Evolutionary conservation across 2,888 invertebrate genomes (phyloP).

Genomic region (Ochlodes sylvanus): DNA sequence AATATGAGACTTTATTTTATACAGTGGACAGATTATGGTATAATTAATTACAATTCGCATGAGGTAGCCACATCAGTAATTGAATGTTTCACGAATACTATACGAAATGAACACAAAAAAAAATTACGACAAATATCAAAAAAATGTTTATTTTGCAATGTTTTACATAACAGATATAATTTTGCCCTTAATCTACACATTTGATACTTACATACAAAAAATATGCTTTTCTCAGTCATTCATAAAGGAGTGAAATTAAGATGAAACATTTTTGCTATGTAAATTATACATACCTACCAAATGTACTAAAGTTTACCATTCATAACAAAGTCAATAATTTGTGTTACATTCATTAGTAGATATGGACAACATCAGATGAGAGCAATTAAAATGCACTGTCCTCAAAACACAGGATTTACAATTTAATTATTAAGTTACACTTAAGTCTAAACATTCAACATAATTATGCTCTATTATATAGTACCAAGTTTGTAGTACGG

Average conservation of each 20-base stretch:
- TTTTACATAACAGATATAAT: conserved; percentile 60
- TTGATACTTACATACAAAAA: conserved; percentile 50
- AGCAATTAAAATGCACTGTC: background rate
- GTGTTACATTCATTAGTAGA: conserved; percentile 1
- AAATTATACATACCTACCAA: background rate
- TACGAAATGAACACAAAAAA: background rate
- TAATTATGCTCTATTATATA: conserved; percentile 29
- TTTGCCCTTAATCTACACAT: conserved; percentile 52
- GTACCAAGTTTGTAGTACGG: conserved; percentile 25
- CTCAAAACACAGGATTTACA: conserved; percentile 12
- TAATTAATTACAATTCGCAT: too few relatives aligned
- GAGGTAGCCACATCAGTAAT: too few relatives aligned
- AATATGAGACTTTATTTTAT: too few relatives aligned
- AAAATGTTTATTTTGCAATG: conserved; percentile 66
- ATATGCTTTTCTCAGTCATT: conserved; percentile 50
- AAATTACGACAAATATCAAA: conserved; percentile 42
- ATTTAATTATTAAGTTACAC: conserved; percentile 22
- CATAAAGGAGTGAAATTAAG: conserved; percentile 29
- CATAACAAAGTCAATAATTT: background rate
- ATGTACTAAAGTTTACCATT: background rate
- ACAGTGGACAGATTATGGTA: too few relatives aligned
- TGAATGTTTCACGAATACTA: too few relatives aligned
- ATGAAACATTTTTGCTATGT: background rate
- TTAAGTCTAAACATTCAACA: conserved; percentile 39
- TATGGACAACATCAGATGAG: background rate